phyloP scores from a whole-genome alignment of 1,140 invertebrate species.

The Macrocentrus cingulum region DNA sequence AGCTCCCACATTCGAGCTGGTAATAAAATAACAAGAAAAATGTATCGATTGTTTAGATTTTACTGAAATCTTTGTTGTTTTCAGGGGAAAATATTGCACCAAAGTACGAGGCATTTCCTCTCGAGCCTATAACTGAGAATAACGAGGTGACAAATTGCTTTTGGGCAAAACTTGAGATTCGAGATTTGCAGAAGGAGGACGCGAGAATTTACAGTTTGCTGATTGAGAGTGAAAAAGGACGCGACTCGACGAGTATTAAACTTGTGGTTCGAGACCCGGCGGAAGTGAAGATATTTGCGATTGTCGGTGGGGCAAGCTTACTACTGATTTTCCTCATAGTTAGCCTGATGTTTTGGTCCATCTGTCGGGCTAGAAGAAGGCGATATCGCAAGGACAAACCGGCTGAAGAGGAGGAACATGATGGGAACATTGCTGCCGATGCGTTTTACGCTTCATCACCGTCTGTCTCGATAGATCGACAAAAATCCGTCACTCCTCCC shows the following conservation, averaged over 20 bases:
- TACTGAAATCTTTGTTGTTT: not conserved
- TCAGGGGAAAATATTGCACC: slow-evolving; percentile 50
- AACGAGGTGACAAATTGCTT: slow-evolving; percentile 53
- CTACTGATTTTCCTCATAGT: slow-evolving; percentile 47
- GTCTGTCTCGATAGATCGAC: slow-evolving; percentile 32
- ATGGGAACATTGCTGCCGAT: slow-evolving; percentile 52
- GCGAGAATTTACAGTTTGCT: slow-evolving; percentile 50
- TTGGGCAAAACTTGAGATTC: slow-evolving; percentile 55
- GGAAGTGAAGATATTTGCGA: slow-evolving; percentile 50
- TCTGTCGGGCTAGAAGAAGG: slow-evolving; percentile 43
- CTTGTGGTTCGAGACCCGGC: slow-evolving; percentile 49
- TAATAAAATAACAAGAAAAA: slow-evolving; percentile 25
- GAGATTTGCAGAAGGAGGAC: slow-evolving; percentile 51
- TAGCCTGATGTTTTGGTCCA: slow-evolving; percentile 41
- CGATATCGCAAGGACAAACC: slow-evolving; percentile 46
- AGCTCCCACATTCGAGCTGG: slow-evolving; percentile 54
- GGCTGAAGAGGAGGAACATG: slow-evolving; percentile 47
- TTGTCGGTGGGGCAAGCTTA: slow-evolving; percentile 45
- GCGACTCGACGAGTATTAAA: slow-evolving; percentile 50
- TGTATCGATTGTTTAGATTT: slow-evolving; percentile 13
- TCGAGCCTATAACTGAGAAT: slow-evolving; percentile 52
- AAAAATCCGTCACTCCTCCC: slow-evolving; percentile 32
- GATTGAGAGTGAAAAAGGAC: slow-evolving; percentile 53
- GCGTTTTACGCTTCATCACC: slow-evolving; percentile 43
- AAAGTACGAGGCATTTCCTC: slow-evolving; percentile 52